Conservation (phyloP, 2,797 vertebrate genomes). For the Aeoliscus strigatus region DNA sequence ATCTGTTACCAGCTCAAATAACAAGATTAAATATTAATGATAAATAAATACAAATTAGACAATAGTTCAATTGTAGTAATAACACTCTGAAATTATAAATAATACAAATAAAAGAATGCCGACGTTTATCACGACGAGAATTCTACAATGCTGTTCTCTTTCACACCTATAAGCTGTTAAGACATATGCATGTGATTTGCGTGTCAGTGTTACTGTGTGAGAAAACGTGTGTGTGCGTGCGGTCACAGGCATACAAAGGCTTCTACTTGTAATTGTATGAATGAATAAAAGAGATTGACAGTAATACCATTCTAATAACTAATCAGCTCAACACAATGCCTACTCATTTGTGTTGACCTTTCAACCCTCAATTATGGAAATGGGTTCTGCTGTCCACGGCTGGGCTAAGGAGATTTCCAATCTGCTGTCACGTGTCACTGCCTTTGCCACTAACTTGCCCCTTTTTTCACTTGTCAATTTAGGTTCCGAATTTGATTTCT, state of each 20-base stretch:
- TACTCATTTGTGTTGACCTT: conserved; percentile 77
- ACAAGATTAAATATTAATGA: too few relatives aligned
- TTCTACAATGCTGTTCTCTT: too few relatives aligned
- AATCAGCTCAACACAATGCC: conserved; percentile 77
- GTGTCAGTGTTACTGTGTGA: conserved; percentile 1
- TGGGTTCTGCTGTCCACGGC: conserved; percentile 66
- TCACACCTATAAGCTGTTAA: conserved; percentile 6
- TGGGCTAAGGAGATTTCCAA: conserved; percentile 67
- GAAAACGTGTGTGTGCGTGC: conserved; percentile 22
- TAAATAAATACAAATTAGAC: too few relatives aligned
- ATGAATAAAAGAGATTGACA: conserved; percentile 76
- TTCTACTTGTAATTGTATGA: conserved; percentile 68
- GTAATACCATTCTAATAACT: conserved; percentile 80
- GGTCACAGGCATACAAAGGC: conserved; percentile 64
- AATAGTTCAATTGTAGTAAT: too few relatives aligned
- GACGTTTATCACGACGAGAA: too few relatives aligned
- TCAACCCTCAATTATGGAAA: conserved; percentile 81
- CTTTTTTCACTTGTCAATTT: conserved; percentile 31
- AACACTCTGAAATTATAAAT: too few relatives aligned
- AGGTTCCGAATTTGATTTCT: conserved; percentile 4
- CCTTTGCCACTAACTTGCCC: conserved; percentile 29
- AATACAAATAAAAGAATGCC: too few relatives aligned
- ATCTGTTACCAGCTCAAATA: too few relatives aligned
- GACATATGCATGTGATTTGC: conserved; percentile 4
- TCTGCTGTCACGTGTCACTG: conserved; percentile 59